phyloP scores from a whole-genome alignment of 2,888 invertebrate species.

The Dasysyrphus albostriatus region DNA sequence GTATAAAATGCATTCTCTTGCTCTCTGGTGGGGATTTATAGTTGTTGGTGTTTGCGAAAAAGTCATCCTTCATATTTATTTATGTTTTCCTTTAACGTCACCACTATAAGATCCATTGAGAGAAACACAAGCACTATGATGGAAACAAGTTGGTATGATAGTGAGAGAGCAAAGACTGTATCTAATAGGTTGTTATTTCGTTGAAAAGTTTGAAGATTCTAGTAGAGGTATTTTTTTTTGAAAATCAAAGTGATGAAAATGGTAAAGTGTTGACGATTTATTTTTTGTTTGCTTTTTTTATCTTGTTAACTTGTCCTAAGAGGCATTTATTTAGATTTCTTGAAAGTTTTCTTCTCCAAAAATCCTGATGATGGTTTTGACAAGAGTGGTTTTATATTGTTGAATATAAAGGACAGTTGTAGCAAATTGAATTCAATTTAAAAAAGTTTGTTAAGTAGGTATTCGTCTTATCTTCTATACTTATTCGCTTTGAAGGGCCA shows the following conservation, averaged over 20 bases:
- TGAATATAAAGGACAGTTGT: neutral
- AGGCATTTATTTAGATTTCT: conserved; percentile 8
- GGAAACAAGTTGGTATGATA: neutral
- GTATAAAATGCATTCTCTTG: conserved; percentile 59
- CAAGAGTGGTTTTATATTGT: neutral
- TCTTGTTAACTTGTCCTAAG: neutral
- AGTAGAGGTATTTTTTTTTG: too few species aligned
- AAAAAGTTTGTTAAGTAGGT: neutral
- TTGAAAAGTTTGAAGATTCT: conserved; percentile 6
- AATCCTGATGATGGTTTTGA: neutral
- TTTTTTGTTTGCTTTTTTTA: neutral
- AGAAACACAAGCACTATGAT: neutral
- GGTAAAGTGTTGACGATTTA: neutral
- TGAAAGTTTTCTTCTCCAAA: neutral
- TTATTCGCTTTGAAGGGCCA: too few species aligned
- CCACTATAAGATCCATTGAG: neutral
- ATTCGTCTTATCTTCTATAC: too few species aligned
- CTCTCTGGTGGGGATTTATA: conserved; percentile 62
- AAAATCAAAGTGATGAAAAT: neutral
- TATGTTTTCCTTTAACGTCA: conserved; percentile 6
- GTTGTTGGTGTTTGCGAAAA: conserved; percentile 28
- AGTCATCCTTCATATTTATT: conserved; percentile 54
- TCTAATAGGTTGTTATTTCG: conserved; percentile 7
- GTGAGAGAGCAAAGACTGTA: neutral
- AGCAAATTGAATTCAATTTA: neutral